These are phyloP conservation scores for Spea bombifrons DNA, from an alignment of 2,113 vertebrate species.

Conservation along the genomic window DNA sequence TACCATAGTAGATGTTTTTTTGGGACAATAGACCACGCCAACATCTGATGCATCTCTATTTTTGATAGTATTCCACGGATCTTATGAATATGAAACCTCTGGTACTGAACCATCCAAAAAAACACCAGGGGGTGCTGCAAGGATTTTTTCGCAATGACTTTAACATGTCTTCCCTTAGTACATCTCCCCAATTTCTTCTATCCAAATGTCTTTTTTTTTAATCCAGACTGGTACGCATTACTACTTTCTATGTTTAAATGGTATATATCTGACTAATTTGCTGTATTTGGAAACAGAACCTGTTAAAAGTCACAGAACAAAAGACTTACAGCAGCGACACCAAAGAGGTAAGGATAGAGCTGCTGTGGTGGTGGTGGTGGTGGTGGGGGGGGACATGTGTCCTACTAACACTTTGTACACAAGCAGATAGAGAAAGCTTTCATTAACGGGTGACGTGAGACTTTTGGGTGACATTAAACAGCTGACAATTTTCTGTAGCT, in stretches of 20 bases:
- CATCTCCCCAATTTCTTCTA: no score
- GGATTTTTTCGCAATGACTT: no score
- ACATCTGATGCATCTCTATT: no score
- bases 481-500: conserved; percentile 55
- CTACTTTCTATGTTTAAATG: not conserved
- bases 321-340: conserved; percentile 22
- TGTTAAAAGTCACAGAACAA: conserved; percentile 43
- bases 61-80: no score
- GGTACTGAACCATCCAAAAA: no score
- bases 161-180: no score
- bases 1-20: not conserved
- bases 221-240: no score
- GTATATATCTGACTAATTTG: conserved; percentile 32
- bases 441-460: conserved; percentile 9
- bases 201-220: no score
- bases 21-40: no score
- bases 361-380: not conserved
- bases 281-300: conserved; percentile 48
- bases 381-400: conserved; percentile 10
- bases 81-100: no score
- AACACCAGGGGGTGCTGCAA: no score
- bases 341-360: conserved; percentile 3
- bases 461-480: conserved; percentile 42
- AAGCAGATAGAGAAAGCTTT: conserved; percentile 12
- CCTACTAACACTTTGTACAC: conserved; percentile 12